These are phyloP conservation scores for Rattus norvegicus DNA, from an alignment of 2,113 vertebrate species.

Conservation along the genomic window GRCr8 NC_086019.1:128763501-128764000, in stretches of 20 bases:
- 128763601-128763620: neutral
- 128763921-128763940: neutral
- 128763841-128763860: neutral
- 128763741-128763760: neutral
- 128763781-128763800: neutral
- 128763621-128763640: neutral
- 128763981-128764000: neutral
- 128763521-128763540: neutral
- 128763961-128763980: neutral
- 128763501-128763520: slow-evolving; percentile 18
- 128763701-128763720: neutral
- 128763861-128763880: neutral
- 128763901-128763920: neutral
- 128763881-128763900: neutral
- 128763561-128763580: slow-evolving; percentile 1
- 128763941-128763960: neutral
- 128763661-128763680: neutral
- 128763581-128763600: slow-evolving; percentile 29
- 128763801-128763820: neutral
- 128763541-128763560: neutral
- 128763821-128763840: neutral
- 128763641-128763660: neutral
- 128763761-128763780: neutral
- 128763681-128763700: slow-evolving; percentile 11
- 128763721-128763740: neutral